Base-by-base conservation (phyloP, 1,140 invertebrate genomes). In the Globodera rostochiensis region DNA sequence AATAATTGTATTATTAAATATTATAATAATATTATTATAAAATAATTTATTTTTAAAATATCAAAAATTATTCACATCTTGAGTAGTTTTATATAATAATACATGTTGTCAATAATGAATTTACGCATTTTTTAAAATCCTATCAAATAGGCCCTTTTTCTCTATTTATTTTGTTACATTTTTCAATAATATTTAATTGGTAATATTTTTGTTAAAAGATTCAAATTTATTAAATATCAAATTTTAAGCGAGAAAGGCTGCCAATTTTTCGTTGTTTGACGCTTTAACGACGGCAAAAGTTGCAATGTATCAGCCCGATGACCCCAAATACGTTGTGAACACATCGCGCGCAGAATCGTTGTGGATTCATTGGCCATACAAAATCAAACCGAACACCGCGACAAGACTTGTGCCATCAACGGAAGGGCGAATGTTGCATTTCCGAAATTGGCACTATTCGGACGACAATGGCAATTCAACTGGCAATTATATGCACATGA, bases 261-360 rank as follows among this genome's bases (percentile, higher is more conserved):
- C 36, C n/a, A 11, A 71, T 15, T 71, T 71, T 19, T 71, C 69
- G n/a, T 47, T 71, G 25, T 47, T 71, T 19, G 21, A 36, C n/a
- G 46, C 69, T 9, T 47, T 71, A 47, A 71, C 25, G 36, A 25
- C 69, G n/a, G 69, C 69, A 36, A 71, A 19, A 25, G 69, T 71
- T 9, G 69, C 25, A 2, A 15, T 71, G 13, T 71, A 71, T 47
- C 69, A 71, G 69, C 69, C 69, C 36, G 69, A 71, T 47, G 69
- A 71, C 36, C 69, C 69, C 21, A 71, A 71, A 71, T 71, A 71
- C n/a, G 69, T 45, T 6, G 69, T 47, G n/a, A 71, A 71, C 69
- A 71, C 69, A 6, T 71, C 69, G n/a, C 69, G 25, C 8, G 25
- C 36, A 5, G 69, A 71, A 47, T 45, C 69, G 9, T 47, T 71